Evolutionary conservation across 1,140 invertebrate species (phyloP).

Genomic region (Pemphigus obesinymphae): DNA sequence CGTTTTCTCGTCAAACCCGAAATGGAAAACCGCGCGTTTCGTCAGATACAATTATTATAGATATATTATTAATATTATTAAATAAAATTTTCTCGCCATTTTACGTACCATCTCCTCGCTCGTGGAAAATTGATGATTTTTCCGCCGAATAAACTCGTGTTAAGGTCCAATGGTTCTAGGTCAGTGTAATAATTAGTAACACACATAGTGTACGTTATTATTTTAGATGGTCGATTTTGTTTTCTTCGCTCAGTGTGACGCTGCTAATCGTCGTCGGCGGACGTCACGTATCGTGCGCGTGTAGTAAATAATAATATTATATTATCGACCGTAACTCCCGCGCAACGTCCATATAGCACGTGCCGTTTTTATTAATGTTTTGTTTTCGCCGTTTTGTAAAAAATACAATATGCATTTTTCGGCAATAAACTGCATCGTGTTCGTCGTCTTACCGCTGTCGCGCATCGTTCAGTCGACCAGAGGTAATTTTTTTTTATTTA

Average conservation of each 20-base stretch:
- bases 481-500: constrained; percentile 14
- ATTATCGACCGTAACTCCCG: neutral
- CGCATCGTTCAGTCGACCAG: neutral
- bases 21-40: neutral
- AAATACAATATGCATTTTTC: too few species aligned
- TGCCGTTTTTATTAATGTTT: too few species aligned
- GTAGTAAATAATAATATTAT: neutral
- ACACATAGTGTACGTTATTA: neutral
- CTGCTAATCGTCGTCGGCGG: neutral
- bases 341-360: neutral
- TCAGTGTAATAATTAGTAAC: constrained; percentile 12
- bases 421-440: neutral
- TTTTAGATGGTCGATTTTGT: neutral
- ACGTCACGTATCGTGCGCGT: neutral
- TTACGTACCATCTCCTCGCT: too few species aligned
- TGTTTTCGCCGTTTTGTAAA: too few species aligned
- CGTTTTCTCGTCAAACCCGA: neutral
- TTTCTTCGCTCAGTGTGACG: constrained; percentile 13
- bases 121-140: too few species aligned
- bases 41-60: too few species aligned
- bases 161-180: constrained; percentile 37
- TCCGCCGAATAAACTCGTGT: neutral
- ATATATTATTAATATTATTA: too few species aligned
- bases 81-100: too few species aligned
- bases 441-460: neutral